Base-by-base conservation (phyloP, 64 coral and sea anemone species). In the Stichodactyla helianthus region DNA sequence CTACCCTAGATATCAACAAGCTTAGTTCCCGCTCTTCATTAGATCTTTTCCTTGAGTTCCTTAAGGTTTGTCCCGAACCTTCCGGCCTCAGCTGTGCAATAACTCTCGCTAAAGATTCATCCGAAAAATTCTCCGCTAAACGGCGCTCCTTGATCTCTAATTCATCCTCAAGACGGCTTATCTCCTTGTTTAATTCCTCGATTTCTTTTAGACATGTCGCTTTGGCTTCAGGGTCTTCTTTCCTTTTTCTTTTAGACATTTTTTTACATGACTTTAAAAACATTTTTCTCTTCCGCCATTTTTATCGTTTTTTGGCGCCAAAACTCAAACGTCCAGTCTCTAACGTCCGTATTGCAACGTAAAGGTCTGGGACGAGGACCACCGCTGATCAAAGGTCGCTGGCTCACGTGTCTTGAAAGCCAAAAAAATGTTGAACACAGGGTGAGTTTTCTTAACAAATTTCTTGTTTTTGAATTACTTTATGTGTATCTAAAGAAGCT, bases 351-450 rank as follows among this genome's bases (percentile, higher is more conserved):
- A 13, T 13, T 0, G 27, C 27, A 14, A 25, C 25, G 68, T 31
- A 0, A 20, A 20, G 63, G 63, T 68, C 17, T 68, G 63, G n/a
- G 63, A 22, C 19, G 7, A 12, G 23, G 25, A 4, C 0, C 25
- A 50, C 88, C 81, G 79, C 79, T 89, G 88, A 17, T 84, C 27
- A 35, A 80, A 50, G 44, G 68, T 76, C 83, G 84, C 14, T 52
- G 88, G 84, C 88, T 62, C 79, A 53, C 10, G 8, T 50, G 5
- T 55, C 57, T 12, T 10, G 1, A 22, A 22, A 4, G 16, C 6
- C 4, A 14, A 11, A 17, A 83, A 87, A 90, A 93, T 94, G 92
- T 70, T 94, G 79, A 94, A 94, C 88, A 94, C 92, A 5, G 92
- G 92, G 88, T 94, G 71, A 82, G 65, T 80, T 50, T 28, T 27